phyloP scores from a whole-genome alignment of 2,888 invertebrate species.

The Teleiodes luculella region DNA sequence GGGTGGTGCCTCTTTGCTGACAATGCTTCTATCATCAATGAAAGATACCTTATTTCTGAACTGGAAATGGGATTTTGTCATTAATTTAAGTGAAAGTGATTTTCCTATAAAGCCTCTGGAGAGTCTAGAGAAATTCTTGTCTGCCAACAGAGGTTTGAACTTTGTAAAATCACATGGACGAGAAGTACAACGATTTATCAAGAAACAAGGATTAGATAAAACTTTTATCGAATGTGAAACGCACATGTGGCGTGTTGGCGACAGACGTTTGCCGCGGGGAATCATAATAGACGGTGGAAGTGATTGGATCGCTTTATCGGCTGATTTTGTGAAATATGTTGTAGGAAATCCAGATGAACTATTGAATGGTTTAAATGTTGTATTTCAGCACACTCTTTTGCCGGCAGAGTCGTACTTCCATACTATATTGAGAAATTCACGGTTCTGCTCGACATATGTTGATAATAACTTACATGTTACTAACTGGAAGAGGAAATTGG shows the following conservation, averaged over 20 bases:
- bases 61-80: constrained; percentile 96
- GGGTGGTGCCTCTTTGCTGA: constrained; percentile 97
- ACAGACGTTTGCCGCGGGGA: constrained; percentile 82
- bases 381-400: constrained; percentile 93
- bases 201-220: constrained; percentile 97
- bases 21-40: constrained; percentile 93
- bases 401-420: constrained; percentile 99
- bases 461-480: constrained; percentile 99
- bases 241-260: constrained; percentile 94
- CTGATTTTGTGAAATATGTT: constrained; percentile 91
- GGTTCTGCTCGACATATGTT: constrained; percentile 92
- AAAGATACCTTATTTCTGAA: constrained; percentile 82
- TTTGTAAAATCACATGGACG: constrained; percentile 98
- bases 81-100: constrained; percentile 98
- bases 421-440: constrained; percentile 94
- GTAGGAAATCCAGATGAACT: constrained; percentile 82
- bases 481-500: constrained; percentile 97
- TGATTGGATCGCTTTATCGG: constrained; percentile 97
- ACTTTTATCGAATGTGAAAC: constrained; percentile 98
- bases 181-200: constrained; percentile 95
- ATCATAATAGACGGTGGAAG: constrained; percentile 97
- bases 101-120: constrained; percentile 94
- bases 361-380: constrained; percentile 83
- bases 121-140: constrained; percentile 89
- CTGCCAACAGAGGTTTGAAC: constrained; percentile 90